Conservation (phyloP, 2,888 invertebrate genomes). For the Rotaria macrura region DNA sequence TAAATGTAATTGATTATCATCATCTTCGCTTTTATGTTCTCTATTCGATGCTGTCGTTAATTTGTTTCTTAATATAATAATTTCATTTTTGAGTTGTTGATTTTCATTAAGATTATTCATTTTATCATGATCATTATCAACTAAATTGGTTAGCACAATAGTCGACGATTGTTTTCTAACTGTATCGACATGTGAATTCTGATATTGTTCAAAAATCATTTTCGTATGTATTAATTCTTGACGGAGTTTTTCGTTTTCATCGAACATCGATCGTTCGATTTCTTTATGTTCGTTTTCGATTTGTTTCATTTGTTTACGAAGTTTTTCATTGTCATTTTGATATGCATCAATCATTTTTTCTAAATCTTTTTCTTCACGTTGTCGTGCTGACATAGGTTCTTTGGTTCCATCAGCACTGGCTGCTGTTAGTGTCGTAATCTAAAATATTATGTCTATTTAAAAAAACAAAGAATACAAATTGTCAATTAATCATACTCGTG, state of each 20-base stretch:
- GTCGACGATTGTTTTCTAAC: background rate
- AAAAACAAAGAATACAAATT: background rate
- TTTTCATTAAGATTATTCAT: background rate
- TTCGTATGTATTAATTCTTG: background rate
- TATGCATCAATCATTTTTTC: conserved; percentile 44
- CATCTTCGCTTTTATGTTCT: background rate
- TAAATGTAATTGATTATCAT: background rate
- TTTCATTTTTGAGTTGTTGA: background rate
- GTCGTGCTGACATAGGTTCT: background rate
- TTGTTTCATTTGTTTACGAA: conserved; percentile 44
- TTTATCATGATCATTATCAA: background rate
- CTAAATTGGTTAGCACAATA: background rate
- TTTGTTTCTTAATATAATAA: background rate
- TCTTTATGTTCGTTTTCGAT: background rate
- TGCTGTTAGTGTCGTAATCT: background rate
- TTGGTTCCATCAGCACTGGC: background rate
- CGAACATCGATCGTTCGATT: background rate
- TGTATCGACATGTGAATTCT: background rate
- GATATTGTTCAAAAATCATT: background rate
- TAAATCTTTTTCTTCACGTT: conserved; percentile 42
- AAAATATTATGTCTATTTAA: background rate
- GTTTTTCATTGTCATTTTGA: conserved; percentile 44
- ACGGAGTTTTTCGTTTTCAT: conserved; percentile 16
- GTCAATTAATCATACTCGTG: background rate
- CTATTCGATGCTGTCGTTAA: background rate